Evolutionary conservation across 1,140 invertebrate species (phyloP).

Genomic region (Pseudobourletiella spinata): DNA sequence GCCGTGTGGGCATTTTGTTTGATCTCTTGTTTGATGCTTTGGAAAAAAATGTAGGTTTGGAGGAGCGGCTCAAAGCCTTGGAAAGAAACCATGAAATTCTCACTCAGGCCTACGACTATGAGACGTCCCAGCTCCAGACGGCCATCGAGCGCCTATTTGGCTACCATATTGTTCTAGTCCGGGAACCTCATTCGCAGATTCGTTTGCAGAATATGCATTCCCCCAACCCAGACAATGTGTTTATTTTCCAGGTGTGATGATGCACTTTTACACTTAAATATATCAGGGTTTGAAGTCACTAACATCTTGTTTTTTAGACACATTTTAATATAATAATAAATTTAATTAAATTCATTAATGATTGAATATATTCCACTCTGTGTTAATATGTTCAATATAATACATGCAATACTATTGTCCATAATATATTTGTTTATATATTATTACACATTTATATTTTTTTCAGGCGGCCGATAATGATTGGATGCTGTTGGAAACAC

Average conservation of each 20-base stretch:
- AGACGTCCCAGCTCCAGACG: constrained; percentile 25
- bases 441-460: not conserved
- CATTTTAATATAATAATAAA: no score
- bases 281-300: no score
- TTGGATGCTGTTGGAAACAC: constrained; percentile 32
- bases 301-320: no score
- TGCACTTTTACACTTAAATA: not conserved
- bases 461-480: constrained; percentile 29
- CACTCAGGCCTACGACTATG: constrained; percentile 31
- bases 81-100: constrained; percentile 31
- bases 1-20: not conserved
- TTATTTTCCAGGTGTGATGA: constrained; percentile 31
- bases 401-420: no score
- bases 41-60: constrained; percentile 21
- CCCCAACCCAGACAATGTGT: constrained; percentile 13
- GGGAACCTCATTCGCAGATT: constrained; percentile 26
- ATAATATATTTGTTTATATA: not conserved
- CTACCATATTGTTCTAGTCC: constrained; percentile 24
- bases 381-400: no score
- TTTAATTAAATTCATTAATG: no score
- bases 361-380: no score
- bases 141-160: constrained; percentile 26
- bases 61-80: constrained; percentile 19
- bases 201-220: constrained; percentile 26
- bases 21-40: no score